phyloP scores from a whole-genome alignment of 2,888 invertebrate genomes.

The Apocheima hispidaria region DNA sequence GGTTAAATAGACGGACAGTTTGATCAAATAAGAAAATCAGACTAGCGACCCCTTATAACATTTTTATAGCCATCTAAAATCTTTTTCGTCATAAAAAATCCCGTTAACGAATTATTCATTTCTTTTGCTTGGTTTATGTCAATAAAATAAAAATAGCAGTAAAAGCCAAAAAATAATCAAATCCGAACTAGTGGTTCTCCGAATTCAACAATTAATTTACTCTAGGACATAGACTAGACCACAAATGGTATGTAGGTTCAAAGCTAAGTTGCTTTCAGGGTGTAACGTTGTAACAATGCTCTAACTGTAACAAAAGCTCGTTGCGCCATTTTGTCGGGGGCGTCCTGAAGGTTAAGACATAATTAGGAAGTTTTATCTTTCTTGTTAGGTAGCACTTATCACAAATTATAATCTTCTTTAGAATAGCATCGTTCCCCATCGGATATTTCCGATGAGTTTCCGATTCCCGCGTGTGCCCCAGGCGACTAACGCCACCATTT shows the following conservation, averaged over 20 bases:
- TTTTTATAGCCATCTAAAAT: conserved; percentile 22
- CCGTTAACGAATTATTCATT: conserved; percentile 20
- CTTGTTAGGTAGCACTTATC: background rate
- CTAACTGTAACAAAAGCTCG: too few species aligned
- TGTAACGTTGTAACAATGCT: too few species aligned
- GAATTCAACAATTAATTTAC: background rate
- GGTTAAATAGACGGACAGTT: conserved; percentile 24
- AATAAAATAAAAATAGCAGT: conserved; percentile 5
- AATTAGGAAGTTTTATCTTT: background rate
- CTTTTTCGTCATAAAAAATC: conserved; percentile 23
- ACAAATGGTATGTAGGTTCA: too few species aligned
- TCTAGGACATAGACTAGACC: background rate
- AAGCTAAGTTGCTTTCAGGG: too few species aligned
- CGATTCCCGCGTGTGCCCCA: conserved; percentile 13
- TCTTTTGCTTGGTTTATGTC: conserved; percentile 9
- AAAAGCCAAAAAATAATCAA: background rate
- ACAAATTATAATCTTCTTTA: conserved; percentile 17
- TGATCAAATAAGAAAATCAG: conserved; percentile 28
- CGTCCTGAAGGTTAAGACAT: too few species aligned
- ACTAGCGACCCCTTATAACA: conserved; percentile 15
- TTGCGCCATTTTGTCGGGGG: too few species aligned
- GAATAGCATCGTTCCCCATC: conserved; percentile 11
- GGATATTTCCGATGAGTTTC: conserved; percentile 17
- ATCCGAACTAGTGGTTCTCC: background rate
- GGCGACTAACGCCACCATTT: conserved; percentile 11